Percentiles rank a stretch among this genome's conserved stretches.
Conservation (phyloP, 2,797 vertebrate genomes). For the Chaetodon trifasciatus region DNA sequence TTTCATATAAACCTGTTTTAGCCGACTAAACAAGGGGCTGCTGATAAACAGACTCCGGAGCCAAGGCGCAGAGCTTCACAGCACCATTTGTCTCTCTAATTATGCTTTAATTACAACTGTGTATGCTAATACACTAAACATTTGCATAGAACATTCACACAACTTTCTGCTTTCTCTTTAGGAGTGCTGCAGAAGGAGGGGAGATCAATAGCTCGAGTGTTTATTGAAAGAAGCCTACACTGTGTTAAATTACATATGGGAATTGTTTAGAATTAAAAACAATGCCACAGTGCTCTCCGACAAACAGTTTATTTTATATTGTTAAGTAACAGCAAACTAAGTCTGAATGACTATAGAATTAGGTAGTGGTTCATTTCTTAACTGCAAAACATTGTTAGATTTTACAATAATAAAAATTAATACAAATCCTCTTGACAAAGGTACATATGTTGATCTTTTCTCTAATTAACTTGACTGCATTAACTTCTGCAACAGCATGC, state of each 20-base stretch:
- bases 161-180: conserved; percentile 81
- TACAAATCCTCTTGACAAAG: conserved; percentile 34
- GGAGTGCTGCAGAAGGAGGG: conserved; percentile 59
- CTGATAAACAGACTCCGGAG: conserved; percentile 84
- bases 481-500: conserved; percentile 11
- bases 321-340: conserved; percentile 73
- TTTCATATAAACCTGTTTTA: conserved; percentile 82
- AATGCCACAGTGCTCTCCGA: conserved; percentile 61
- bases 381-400: conserved; percentile 48
- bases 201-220: conserved; percentile 52
- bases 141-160: conserved; percentile 85
- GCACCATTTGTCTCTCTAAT: conserved; percentile 87
- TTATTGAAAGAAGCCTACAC: conserved; percentile 66
- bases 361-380: conserved; percentile 55
- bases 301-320: conserved; percentile 76
- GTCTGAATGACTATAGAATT: conserved; percentile 60
- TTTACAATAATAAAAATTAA: conserved; percentile 26
- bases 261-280: conserved; percentile 77
- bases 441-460: conserved; percentile 4
- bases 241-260: conserved; percentile 73
- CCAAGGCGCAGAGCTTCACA: conserved; percentile 79
- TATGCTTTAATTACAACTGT: conserved; percentile 86
- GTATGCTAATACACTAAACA: conserved; percentile 88
- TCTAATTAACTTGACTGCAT: not conserved
- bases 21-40: conserved; percentile 82